phyloP scores from a whole-genome alignment of 2,797 vertebrate genomes.

The Xiphorhynchus erythropygius region DNA sequence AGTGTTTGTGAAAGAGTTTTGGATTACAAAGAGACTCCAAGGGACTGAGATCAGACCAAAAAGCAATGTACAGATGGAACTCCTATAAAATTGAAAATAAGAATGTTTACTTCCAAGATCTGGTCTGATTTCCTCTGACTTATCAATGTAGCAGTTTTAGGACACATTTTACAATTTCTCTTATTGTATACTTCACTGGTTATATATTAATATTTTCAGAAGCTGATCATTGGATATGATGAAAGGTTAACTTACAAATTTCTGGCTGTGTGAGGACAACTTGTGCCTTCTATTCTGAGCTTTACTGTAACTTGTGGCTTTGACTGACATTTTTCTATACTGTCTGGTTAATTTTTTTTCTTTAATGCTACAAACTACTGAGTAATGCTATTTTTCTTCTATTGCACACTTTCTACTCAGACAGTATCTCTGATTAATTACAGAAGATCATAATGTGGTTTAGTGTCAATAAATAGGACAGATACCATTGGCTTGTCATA shows the following conservation, averaged over 20 bases:
- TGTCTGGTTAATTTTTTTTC: not conserved
- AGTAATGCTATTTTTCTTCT: not conserved
- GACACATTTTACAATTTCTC: accelerated
- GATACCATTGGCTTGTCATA: not conserved
- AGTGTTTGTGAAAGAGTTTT: not conserved
- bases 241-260: not conserved
- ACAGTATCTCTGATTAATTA: not conserved
- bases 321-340: not conserved
- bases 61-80: not conserved
- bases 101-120: not conserved
- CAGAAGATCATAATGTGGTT: not conserved
- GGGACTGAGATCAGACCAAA: not conserved
- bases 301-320: not conserved
- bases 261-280: not conserved
- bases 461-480: not conserved
- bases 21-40: not conserved
- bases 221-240: not conserved
- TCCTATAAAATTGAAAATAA: not conserved
- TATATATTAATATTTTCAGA: not conserved
- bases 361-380: not conserved
- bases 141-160: not conserved
- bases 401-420: not conserved
- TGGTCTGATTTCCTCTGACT: not conserved
- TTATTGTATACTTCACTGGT: not conserved
- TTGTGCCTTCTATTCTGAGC: not conserved